These are phyloP conservation scores for Uloborus plumipes DNA, from an alignment of 2,888 invertebrate genomes.

Conservation along the genomic window DNA sequence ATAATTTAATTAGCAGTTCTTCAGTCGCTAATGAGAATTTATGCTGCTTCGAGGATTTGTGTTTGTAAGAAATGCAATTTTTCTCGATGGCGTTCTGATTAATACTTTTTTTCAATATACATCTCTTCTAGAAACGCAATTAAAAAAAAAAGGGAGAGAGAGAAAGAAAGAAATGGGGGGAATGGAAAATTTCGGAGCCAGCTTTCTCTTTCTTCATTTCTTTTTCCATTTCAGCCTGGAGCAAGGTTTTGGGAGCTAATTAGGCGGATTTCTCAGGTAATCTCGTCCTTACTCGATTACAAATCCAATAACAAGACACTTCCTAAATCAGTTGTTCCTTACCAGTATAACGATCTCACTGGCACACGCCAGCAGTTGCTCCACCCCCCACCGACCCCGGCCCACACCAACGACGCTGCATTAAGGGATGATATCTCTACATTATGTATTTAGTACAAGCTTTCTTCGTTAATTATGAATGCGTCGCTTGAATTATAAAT, in stretches of 20 bases:
- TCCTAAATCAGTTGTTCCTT: constrained; percentile 65
- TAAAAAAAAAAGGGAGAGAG: constrained; percentile 32
- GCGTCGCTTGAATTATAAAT: constrained; percentile 61
- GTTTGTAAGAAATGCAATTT: constrained; percentile 52
- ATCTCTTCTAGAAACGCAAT: constrained; percentile 46
- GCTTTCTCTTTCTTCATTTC: constrained; percentile 25
- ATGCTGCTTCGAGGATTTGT: constrained; percentile 33
- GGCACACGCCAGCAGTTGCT: constrained; percentile 38
- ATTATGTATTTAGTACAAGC: constrained; percentile 65
- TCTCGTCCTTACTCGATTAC: constrained; percentile 64
- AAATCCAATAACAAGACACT: constrained; percentile 64
- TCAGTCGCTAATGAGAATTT: constrained; percentile 58
- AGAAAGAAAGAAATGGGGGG: background rate
- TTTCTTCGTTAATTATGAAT: constrained; percentile 64
- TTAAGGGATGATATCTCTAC: constrained; percentile 64
- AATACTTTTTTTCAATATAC: constrained; percentile 58
- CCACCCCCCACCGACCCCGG: constrained; percentile 13
- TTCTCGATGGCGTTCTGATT: constrained; percentile 46
- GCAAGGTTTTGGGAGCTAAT: constrained; percentile 59
- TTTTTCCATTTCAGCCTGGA: constrained; percentile 37
- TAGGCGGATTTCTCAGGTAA: constrained; percentile 63
- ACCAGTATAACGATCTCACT: constrained; percentile 38
- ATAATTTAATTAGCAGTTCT: constrained; percentile 61
- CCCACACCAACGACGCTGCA: constrained; percentile 48
- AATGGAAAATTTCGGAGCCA: constrained; percentile 10